Evolutionary conservation across 2,888 invertebrate species (phyloP).

Genomic region (Noctua janthina): DNA sequence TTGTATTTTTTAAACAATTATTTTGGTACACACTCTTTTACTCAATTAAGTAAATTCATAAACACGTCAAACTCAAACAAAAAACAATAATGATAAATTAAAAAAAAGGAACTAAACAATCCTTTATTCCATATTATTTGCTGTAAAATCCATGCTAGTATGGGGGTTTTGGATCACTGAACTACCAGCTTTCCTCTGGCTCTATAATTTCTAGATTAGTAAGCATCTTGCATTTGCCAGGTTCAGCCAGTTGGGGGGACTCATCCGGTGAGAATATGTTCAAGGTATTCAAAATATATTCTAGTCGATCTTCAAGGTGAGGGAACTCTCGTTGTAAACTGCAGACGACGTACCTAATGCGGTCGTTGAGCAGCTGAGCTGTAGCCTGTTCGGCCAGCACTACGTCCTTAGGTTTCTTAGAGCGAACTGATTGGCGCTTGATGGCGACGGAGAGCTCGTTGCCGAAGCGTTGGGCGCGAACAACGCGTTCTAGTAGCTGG

Average conservation of each 20-base stretch:
- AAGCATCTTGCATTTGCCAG: conserved; percentile 30
- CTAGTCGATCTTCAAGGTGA: conserved; percentile 82
- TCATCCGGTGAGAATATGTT: conserved; percentile 80
- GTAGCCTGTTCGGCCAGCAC: conserved; percentile 90
- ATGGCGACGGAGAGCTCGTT: conserved; percentile 90
- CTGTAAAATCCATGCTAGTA: background rate
- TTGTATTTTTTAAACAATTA: background rate
- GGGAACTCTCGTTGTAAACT: conserved; percentile 92
- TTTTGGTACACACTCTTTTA: conserved; percentile 50
- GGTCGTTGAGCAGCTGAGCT: conserved; percentile 90
- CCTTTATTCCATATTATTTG: background rate
- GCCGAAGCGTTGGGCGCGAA: conserved; percentile 93
- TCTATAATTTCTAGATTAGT: conserved; percentile 55
- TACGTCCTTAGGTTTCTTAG: conserved; percentile 84
- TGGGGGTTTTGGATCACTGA: background rate
- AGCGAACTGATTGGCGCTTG: conserved; percentile 81
- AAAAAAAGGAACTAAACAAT: background rate
- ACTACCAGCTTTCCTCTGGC: conserved; percentile 1
- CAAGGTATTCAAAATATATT: conserved; percentile 87
- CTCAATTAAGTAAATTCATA: conserved; percentile 37
- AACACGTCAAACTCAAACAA: conserved; percentile 42
- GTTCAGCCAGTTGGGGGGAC: conserved; percentile 76
- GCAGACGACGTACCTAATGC: conserved; percentile 90
- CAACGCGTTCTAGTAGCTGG: conserved; percentile 90
- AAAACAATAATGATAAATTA: conserved; percentile 2